phyloP scores from a whole-genome alignment of 2,113 vertebrate species.

The Rissa tridactyla region DNA sequence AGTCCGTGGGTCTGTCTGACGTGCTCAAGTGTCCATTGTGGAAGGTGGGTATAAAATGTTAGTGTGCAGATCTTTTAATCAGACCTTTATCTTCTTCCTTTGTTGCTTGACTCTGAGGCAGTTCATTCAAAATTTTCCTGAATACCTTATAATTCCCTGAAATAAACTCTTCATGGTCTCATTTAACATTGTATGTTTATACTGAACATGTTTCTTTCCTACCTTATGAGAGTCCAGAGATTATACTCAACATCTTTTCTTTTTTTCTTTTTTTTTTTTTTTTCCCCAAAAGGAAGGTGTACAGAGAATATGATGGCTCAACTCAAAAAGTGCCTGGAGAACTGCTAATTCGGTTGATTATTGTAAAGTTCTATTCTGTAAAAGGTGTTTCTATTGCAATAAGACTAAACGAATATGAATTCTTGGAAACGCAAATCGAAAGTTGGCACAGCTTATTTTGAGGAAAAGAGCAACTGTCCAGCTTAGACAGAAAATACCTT shows the following conservation, averaged over 20 bases:
- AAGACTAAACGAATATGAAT: background rate
- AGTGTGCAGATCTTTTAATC: background rate
- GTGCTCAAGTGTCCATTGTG: conserved; percentile 95
- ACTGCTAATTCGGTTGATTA: background rate
- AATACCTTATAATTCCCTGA: background rate
- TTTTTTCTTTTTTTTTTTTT: background rate
- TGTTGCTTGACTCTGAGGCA: background rate
- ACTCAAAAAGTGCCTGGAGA: background rate
- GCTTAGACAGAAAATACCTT: background rate
- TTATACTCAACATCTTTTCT: background rate
- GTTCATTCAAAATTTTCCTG: background rate
- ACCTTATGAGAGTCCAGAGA: background rate
- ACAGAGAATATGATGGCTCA: background rate
- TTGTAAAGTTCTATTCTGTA: background rate
- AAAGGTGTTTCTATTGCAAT: background rate
- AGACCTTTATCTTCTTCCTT: background rate
- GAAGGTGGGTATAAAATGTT: conserved; percentile 80
- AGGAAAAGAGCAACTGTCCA: background rate
- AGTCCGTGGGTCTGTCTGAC: conserved; percentile 98
- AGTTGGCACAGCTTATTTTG: background rate
- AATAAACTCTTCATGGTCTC: background rate
- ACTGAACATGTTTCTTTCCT: background rate
- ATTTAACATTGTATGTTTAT: background rate
- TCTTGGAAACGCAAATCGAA: background rate
- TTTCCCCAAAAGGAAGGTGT: background rate